Evolutionary conservation across 2,797 vertebrate genomes (phyloP).

Genomic region (Fistularia tabacaria): DNA sequence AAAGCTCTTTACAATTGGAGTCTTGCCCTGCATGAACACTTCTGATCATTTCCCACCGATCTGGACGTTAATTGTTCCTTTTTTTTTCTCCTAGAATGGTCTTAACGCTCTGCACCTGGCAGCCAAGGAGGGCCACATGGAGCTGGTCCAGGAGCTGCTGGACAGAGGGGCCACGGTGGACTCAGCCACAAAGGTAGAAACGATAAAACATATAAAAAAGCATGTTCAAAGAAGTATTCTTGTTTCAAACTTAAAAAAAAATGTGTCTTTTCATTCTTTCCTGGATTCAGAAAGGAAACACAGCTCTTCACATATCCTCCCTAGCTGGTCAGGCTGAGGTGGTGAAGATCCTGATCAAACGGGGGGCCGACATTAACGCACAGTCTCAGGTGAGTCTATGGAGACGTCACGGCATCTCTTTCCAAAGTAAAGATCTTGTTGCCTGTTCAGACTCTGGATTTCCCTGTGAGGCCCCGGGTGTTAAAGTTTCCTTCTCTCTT

Average conservation of each 20-base stretch:
- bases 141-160: constrained; percentile 92
- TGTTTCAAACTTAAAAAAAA: neutral
- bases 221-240: neutral
- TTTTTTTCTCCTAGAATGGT: constrained; percentile 83
- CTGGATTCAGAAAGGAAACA: constrained; percentile 90
- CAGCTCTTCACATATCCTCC: constrained; percentile 94
- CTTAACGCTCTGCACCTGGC: constrained; percentile 96
- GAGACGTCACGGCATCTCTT: neutral
- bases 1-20: no score
- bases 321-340: constrained; percentile 93
- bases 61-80: constrained; percentile 13
- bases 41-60: neutral
- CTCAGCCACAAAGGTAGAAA: constrained; percentile 89
- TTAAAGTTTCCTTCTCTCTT: no score
- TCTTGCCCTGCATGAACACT: neutral
- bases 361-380: constrained; percentile 92
- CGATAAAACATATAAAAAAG: neutral
- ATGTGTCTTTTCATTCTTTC: neutral
- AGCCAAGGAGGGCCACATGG: constrained; percentile 95
- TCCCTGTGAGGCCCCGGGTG: no score
- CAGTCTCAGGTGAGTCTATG: constrained; percentile 87
- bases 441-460: no score
- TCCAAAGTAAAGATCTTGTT: no score
- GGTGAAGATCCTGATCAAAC: constrained; percentile 90
- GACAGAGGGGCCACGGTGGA: constrained; percentile 90